Percentiles rank a stretch among this genome's conserved stretches.
phyloP scores from a whole-genome alignment of 2,797 vertebrate species.

The Sphenopsis melanotis region DNA sequence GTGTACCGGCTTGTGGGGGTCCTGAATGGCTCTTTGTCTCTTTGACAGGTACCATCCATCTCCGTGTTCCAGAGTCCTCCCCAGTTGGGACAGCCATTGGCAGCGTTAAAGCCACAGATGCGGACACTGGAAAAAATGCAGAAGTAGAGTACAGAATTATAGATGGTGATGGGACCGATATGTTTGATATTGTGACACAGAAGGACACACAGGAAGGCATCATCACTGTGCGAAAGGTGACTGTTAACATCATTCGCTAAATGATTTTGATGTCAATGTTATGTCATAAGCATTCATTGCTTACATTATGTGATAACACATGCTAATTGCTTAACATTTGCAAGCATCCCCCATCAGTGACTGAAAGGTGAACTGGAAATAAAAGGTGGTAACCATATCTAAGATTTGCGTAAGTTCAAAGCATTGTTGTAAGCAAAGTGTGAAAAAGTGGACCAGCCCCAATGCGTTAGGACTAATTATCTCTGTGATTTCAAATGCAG shows the following conservation, averaged over 20 bases:
- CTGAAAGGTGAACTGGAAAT: background rate
- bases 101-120: conserved; percentile 78
- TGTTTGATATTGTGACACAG: conserved; percentile 80
- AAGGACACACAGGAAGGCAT: conserved; percentile 80
- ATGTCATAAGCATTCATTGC: background rate
- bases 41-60: conserved; percentile 74
- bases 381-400: background rate
- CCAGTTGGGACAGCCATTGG: conserved; percentile 77
- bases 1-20: background rate
- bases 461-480: background rate
- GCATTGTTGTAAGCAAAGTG: background rate
- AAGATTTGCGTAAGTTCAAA: background rate
- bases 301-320: background rate
- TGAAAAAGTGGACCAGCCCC: background rate
- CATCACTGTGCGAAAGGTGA: conserved; percentile 79
- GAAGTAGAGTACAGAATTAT: conserved; percentile 80
- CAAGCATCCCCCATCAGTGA: background rate
- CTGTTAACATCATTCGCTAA: background rate
- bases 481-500: background rate
- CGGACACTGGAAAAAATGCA: conserved; percentile 79
- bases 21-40: background rate
- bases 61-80: conserved; percentile 77
- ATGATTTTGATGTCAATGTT: background rate
- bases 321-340: background rate
- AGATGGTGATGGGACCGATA: conserved; percentile 78